Percentiles rank a stretch among this genome's conserved stretches.
These are phyloP conservation scores for Pandemis heparana DNA, from an alignment of 2,888 invertebrate genomes.

Conservation along the genomic window DNA sequence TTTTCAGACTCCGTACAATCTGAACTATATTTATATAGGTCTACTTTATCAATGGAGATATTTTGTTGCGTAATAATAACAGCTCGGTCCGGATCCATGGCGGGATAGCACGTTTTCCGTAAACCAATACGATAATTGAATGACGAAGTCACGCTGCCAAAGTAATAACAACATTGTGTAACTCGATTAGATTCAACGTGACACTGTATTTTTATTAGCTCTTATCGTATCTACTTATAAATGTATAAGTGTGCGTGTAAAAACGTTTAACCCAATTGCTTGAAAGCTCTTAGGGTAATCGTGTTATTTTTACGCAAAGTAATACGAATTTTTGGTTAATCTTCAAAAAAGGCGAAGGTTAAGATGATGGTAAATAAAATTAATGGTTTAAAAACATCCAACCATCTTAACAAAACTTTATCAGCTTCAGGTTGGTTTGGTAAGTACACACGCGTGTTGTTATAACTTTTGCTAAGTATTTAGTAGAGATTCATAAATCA, in stretches of 20 bases:
- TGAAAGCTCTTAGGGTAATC: conserved; percentile 26
- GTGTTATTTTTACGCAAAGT: conserved; percentile 3
- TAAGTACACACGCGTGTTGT: no score
- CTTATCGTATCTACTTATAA: background rate
- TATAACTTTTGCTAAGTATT: no score
- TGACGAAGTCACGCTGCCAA: conserved; percentile 4
- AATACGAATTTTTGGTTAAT: background rate
- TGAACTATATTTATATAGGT: background rate
- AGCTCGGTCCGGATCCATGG: background rate
- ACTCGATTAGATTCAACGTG: conserved; percentile 5
- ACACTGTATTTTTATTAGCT: conserved; percentile 1
- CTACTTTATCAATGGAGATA: background rate
- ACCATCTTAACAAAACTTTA: no score
- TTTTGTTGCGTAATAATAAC: background rate
- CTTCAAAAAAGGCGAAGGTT: background rate
- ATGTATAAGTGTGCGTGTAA: conserved; percentile 11
- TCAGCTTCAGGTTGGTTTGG: no score
- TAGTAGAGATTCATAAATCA: background rate
- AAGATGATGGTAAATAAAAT: no score
- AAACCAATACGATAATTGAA: conserved; percentile 16
- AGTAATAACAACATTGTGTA: conserved; percentile 22
- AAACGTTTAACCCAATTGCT: conserved; percentile 36
- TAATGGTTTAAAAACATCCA: no score
- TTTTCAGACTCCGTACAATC: conserved; percentile 6
- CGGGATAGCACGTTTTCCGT: conserved; percentile 16